Percentiles rank a stretch among this genome's conserved stretches.
Evolutionary conservation across 2,888 invertebrate genomes (phyloP).

Genomic region (Platycheirus albimanus): DNA sequence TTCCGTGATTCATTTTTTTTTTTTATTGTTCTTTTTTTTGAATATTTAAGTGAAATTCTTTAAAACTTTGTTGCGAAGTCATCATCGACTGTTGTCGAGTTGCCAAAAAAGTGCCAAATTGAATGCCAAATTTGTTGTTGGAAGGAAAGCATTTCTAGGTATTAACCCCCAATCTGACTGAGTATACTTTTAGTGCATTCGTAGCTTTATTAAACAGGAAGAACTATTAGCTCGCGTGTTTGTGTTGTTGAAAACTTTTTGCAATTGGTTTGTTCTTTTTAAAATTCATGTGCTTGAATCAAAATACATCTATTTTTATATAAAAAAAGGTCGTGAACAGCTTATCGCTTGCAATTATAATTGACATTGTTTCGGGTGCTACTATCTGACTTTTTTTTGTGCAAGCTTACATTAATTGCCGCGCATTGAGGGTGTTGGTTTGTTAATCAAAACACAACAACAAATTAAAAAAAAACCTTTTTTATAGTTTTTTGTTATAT

Average conservation of each 20-base stretch:
- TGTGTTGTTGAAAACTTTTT: neutral
- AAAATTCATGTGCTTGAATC: slow-evolving; percentile 47
- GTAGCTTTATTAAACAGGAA: slow-evolving; percentile 35
- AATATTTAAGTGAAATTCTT: neutral
- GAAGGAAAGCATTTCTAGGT: neutral
- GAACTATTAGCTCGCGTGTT: slow-evolving; percentile 38
- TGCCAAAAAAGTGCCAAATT: slow-evolving; percentile 26
- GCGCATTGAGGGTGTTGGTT: slow-evolving; percentile 4
- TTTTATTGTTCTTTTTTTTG: neutral
- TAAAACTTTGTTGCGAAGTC: neutral
- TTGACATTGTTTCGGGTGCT: slow-evolving; percentile 60
- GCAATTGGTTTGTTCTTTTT: slow-evolving; percentile 40
- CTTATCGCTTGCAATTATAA: slow-evolving; percentile 62
- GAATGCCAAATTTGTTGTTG: slow-evolving; percentile 35
- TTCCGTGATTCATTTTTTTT: neutral
- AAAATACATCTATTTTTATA: slow-evolving; percentile 1
- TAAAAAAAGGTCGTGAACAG: slow-evolving; percentile 47
- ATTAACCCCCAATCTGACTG: neutral
- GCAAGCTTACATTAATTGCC: slow-evolving; percentile 11
- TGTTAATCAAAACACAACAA: neutral
- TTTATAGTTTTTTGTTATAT: slow-evolving; percentile 7
- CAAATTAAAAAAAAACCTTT: slow-evolving; percentile 33
- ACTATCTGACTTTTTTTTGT: slow-evolving; percentile 10
- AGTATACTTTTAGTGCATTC: no score
- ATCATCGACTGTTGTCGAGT: slow-evolving; percentile 18